A percentile compares a stretch with the other conserved stretches of the same genome.
Conservation (phyloP, 2,888 invertebrate genomes). For the Polyploca ridens region DNA sequence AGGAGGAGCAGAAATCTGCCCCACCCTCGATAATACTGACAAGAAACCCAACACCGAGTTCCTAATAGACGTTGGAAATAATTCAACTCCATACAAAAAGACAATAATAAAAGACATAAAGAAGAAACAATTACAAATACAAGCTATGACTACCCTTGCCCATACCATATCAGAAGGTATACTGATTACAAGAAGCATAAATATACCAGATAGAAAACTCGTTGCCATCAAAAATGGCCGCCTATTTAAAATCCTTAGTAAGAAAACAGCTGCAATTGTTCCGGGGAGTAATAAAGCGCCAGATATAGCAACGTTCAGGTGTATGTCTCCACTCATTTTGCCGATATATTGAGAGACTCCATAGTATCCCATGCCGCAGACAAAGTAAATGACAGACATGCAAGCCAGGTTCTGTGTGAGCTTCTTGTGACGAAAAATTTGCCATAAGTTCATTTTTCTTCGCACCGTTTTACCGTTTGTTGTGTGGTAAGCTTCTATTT, state of each 20-base stretch:
- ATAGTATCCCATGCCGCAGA: slow-evolving; percentile 93
- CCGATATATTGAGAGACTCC: slow-evolving; percentile 92
- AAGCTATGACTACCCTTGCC: slow-evolving; percentile 85
- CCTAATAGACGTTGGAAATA: slow-evolving; percentile 93
- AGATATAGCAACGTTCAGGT: slow-evolving; percentile 90
- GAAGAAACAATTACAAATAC: slow-evolving; percentile 90
- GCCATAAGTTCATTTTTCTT: slow-evolving; percentile 53
- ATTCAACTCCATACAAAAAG: slow-evolving; percentile 92
- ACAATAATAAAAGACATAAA: slow-evolving; percentile 92
- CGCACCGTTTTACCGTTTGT: slow-evolving; percentile 22
- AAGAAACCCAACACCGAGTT: slow-evolving; percentile 92
- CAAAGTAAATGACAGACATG: slow-evolving; percentile 89
- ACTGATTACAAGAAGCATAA: slow-evolving; percentile 56
- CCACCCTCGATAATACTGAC: slow-evolving; percentile 91
- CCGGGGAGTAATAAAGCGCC: slow-evolving; percentile 87
- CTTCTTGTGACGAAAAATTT: slow-evolving; percentile 70
- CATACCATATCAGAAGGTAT: slow-evolving; percentile 57
- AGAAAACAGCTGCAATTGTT: slow-evolving; percentile 82
- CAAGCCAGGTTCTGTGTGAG: slow-evolving; percentile 86
- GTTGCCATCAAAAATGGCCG: slow-evolving; percentile 85
- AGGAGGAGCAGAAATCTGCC: slow-evolving; percentile 91
- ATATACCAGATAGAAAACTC: slow-evolving; percentile 67
- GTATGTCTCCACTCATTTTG: slow-evolving; percentile 90
- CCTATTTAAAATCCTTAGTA: slow-evolving; percentile 85
- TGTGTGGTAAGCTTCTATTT: slow-evolving; percentile 52